These are phyloP conservation scores for Ceratoteleas bidentatus DNA, from an alignment of 1,140 invertebrate genomes.

Conservation along the genomic window DNA sequence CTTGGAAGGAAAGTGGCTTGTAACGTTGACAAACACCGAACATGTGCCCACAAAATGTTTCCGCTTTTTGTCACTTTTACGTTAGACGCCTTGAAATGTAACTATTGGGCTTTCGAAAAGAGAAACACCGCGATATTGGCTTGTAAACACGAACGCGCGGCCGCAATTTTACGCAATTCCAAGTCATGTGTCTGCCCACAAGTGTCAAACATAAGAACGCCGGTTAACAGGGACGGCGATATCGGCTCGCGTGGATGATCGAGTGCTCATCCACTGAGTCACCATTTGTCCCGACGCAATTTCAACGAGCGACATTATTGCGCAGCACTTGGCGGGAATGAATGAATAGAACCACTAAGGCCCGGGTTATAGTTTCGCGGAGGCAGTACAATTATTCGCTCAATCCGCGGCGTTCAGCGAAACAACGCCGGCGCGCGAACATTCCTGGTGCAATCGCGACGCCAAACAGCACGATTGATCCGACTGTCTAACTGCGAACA, in stretches of 20 bases:
- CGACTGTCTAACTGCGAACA: no score
- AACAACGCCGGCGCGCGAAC: no score
- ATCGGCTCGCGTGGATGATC: conserved; percentile 31
- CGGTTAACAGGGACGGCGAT: conserved; percentile 49
- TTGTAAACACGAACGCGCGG: conserved; percentile 65
- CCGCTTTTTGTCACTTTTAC: conserved; percentile 68
- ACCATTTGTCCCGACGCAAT: conserved; percentile 15
- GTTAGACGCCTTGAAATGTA: conserved; percentile 64
- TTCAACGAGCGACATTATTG: conserved; percentile 18
- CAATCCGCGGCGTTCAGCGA: no score
- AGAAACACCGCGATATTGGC: conserved; percentile 64
- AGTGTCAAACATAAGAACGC: conserved; percentile 62
- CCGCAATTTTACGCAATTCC: conserved; percentile 54
- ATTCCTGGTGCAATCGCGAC: no score
- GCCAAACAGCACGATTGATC: no score
- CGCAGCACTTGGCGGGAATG: not conserved
- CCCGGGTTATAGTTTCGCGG: conserved; percentile 17
- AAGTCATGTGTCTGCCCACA: conserved; percentile 52
- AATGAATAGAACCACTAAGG: conserved; percentile 19
- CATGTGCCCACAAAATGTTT: conserved; percentile 70
- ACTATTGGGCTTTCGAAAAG: conserved; percentile 66
- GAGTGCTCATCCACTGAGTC: conserved; percentile 28
- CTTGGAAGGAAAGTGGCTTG: conserved; percentile 62
- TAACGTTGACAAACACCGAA: conserved; percentile 67
- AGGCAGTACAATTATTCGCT: no score